Base-by-base conservation (phyloP, 2,797 vertebrate species). In the Mastacembelus armatus region DNA sequence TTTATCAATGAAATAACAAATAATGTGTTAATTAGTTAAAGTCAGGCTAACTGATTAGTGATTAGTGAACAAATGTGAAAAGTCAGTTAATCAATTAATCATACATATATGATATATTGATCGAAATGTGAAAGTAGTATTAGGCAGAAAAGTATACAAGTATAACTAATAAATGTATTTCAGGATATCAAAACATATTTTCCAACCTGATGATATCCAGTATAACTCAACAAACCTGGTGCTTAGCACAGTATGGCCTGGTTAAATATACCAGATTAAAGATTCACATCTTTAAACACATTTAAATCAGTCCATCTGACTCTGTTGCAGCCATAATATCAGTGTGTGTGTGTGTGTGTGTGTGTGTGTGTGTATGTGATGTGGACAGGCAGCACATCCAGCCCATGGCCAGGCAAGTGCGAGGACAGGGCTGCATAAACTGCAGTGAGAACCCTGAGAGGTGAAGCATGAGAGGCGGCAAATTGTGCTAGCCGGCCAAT, bases 361-460 rank as follows among this genome's bases (percentile, higher is more conserved):
- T 42, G 40, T 43, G 45, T 21, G 54, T 38, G 55, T 29, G 39
- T 42, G 59, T 51, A 62, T 22, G 47, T 57, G 68, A 45, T 59
- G 30, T 59, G 40, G 36, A 56, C 35, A 57, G 40, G 69, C 49
- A 56, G 66, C 71, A 79, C 80, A 80, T 81, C 72, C 64, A 72
- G 63, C 74, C 76, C 33, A 76, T 80, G 57, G 66, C 61, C 57
- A 43, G 40, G 68, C 77, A 66, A 84, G 78, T 81, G 78, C 73
- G 24, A 74, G 67, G 66, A 51, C 68, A 80, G 56, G 88, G 79
- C 79, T 22, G 63, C 88, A 89, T 83, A 69, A 81, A 81, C 85
- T 83, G 89, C 88, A 89, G 85, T 66, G 75, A 82, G 66, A 78
- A 76, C 84, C 68, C 74, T 57, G 58, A 85, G 85, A 89, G 71